These are phyloP conservation scores for Alauda arvensis DNA, from an alignment of 2,797 vertebrate genomes.

Conservation along the genomic window DNA sequence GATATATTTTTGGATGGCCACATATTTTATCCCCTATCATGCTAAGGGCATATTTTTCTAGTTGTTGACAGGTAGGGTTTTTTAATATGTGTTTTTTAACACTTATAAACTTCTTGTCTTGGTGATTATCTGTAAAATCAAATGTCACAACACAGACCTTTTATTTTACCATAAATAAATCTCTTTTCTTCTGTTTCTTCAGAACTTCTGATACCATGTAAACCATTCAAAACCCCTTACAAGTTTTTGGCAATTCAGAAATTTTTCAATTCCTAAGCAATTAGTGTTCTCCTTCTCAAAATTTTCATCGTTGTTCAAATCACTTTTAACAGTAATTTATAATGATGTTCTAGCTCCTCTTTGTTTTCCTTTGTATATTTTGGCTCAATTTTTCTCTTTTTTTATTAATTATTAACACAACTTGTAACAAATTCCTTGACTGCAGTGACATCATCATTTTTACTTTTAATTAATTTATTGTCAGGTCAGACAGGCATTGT, in stretches of 20 bases:
- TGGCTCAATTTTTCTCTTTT: rapidly evolving
- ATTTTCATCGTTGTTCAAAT: not conserved
- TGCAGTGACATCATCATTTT: not conserved
- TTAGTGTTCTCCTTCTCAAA: not conserved
- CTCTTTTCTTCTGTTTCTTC: not conserved
- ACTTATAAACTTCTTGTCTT: not conserved
- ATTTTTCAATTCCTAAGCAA: not conserved
- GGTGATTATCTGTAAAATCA: not conserved
- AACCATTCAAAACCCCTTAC: not conserved
- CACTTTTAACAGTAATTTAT: not conserved
- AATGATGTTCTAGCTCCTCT: not conserved
- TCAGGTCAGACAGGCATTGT: not conserved
- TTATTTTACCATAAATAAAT: not conserved
- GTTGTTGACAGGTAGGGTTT: not conserved
- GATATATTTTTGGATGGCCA: not conserved
- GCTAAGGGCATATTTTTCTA: not conserved
- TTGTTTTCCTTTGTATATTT: not conserved
- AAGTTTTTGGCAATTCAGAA: not conserved
- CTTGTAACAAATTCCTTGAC: not conserved
- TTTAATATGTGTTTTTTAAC: not conserved
- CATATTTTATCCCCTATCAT: not conserved
- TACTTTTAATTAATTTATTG: not conserved
- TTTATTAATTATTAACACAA: not conserved
- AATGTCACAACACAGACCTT: not conserved
- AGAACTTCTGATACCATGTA: not conserved